Evolutionary conservation across 1,140 invertebrate genomes (phyloP).

Genomic region (Solen grandis): DNA sequence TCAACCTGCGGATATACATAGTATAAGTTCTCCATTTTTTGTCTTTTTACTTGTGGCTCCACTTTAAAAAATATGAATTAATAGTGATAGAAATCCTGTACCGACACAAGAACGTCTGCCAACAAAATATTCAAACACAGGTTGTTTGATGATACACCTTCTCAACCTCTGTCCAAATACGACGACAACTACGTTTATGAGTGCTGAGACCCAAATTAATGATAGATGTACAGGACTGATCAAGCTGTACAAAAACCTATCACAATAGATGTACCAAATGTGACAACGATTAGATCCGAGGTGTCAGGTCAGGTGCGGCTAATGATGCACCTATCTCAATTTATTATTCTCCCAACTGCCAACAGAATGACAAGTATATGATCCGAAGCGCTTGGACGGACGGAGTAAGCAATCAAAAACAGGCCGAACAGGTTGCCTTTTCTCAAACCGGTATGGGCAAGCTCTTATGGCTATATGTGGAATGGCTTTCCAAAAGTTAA

Average conservation of each 20-base stretch:
- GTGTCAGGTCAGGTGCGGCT: constrained; percentile 28
- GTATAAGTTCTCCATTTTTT: constrained; percentile 62
- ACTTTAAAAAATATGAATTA: too few species aligned
- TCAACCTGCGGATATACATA: constrained; percentile 93
- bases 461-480: not conserved
- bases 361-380: constrained; percentile 47
- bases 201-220: constrained; percentile 41
- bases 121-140: too few species aligned
- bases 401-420: too few species aligned
- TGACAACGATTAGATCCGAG: constrained; percentile 15
- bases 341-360: constrained; percentile 39
- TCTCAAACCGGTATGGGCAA: constrained; percentile 41
- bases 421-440: constrained; percentile 5
- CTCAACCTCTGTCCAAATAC: constrained; percentile 51
- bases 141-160: too few species aligned
- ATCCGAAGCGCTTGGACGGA: constrained; percentile 12
- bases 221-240: constrained; percentile 19
- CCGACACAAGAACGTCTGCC: too few species aligned
- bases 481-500: too few species aligned
- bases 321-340: constrained; percentile 44
- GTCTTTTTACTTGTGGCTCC: too few species aligned
- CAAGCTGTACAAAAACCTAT: constrained; percentile 42
- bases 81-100: too few species aligned
- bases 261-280: constrained; percentile 46
- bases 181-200: constrained; percentile 25